Evolutionary conservation across 2,113 vertebrate species (phyloP).

Genomic region (Mus spicilegus): DNA sequence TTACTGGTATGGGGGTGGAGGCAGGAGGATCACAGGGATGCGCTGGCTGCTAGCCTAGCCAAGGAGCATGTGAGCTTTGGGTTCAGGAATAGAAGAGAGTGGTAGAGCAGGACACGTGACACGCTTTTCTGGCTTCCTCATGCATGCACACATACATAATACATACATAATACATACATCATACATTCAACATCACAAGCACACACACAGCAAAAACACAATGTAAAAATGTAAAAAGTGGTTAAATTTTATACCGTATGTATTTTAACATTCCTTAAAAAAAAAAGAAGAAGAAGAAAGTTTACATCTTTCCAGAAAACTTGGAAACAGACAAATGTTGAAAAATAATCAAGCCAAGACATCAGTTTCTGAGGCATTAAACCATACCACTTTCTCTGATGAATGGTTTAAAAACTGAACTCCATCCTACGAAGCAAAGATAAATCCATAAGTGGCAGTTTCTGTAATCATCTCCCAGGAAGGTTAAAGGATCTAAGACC

Average conservation of each 20-base stretch:
- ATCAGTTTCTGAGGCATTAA: not conserved
- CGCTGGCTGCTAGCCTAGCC: not conserved
- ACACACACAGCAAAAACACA: not conserved
- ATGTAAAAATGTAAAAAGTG: not conserved
- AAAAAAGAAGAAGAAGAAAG: not conserved
- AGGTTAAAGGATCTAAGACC: not conserved
- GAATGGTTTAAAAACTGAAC: not conserved
- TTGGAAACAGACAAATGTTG: slow-evolving; percentile 33
- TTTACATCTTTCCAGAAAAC: not conserved
- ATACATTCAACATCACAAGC: not conserved
- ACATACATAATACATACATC: not conserved
- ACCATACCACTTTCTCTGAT: not conserved
- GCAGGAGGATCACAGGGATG: not conserved
- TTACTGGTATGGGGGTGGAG: not conserved
- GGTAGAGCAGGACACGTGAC: not conserved
- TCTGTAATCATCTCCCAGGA: not conserved
- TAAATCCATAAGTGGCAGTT: not conserved
- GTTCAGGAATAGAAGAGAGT: not conserved
- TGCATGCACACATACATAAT: not conserved
- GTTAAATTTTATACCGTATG: not conserved
- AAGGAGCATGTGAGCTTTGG: not conserved
- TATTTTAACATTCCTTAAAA: not conserved
- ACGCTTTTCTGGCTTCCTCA: not conserved
- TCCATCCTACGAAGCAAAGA: not conserved
- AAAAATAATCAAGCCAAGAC: slow-evolving; percentile 6